These are phyloP conservation scores for Conistra vaccinii DNA, from an alignment of 2,888 invertebrate species.

Conservation along the genomic window DNA sequence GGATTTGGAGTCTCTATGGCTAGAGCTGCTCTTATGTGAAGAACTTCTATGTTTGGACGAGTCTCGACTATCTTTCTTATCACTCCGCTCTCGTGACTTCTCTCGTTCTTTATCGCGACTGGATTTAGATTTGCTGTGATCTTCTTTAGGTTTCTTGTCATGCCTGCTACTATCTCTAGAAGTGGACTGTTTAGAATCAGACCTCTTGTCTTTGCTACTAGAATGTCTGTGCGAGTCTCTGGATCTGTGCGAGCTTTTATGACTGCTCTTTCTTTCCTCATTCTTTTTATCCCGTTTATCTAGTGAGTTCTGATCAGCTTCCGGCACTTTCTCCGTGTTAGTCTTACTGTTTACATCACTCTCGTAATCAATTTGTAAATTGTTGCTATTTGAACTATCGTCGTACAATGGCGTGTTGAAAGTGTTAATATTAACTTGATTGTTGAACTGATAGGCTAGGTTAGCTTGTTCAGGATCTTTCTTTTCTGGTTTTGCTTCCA, in stretches of 20 bases:
- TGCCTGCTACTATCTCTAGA: constrained; percentile 83
- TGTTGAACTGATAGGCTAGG: constrained; percentile 83
- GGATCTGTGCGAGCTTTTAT: constrained; percentile 84
- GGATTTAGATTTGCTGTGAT: constrained; percentile 80
- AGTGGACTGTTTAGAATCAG: constrained; percentile 83
- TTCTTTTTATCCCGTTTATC: constrained; percentile 82
- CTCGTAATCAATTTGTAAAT: constrained; percentile 87
- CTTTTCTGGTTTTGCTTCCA: constrained; percentile 77
- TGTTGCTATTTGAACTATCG: constrained; percentile 87
- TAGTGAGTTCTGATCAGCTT: constrained; percentile 79
- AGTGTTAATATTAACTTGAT: constrained; percentile 84
- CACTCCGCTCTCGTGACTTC: constrained; percentile 79
- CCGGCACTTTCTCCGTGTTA: constrained; percentile 81
- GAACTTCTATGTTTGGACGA: constrained; percentile 85
- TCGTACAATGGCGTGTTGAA: constrained; percentile 85
- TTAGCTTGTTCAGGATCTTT: constrained; percentile 77
- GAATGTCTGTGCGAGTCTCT: constrained; percentile 85
- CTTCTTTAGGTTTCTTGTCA: constrained; percentile 85
- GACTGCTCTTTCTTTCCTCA: constrained; percentile 81
- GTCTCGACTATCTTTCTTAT: constrained; percentile 84
- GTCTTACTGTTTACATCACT: constrained; percentile 87
- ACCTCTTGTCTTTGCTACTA: constrained; percentile 84
- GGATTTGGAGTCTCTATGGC: constrained; percentile 81
- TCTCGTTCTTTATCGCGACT: constrained; percentile 78
- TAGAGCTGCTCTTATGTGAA: constrained; percentile 83